phyloP scores from a whole-genome alignment of 2,797 vertebrate genomes.

The Acrossocheilus fasciatus region DNA sequence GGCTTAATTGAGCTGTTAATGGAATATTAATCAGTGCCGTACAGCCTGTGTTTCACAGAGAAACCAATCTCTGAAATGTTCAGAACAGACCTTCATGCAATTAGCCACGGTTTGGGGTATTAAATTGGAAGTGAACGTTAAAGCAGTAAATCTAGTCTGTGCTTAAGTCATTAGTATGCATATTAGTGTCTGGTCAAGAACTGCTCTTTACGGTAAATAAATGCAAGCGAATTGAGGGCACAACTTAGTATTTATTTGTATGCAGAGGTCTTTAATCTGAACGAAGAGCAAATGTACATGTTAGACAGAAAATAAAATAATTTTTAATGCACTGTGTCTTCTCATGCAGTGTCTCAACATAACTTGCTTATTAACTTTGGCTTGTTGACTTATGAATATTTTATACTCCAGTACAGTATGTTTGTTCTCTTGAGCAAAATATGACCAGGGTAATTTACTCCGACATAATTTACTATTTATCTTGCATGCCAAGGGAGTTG shows the following conservation, averaged over 20 bases:
- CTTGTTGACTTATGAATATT: slow-evolving; percentile 14
- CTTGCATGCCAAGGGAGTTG: background rate
- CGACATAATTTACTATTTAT: background rate
- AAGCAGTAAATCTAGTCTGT: background rate
- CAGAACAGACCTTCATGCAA: slow-evolving; percentile 22
- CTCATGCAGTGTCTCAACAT: background rate
- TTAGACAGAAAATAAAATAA: background rate
- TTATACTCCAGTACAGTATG: background rate
- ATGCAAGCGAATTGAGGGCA: background rate
- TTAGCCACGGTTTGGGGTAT: slow-evolving; percentile 28
- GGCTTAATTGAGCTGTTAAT: slow-evolving; percentile 44
- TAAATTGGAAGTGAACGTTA: slow-evolving; percentile 1
- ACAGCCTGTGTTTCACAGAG: slow-evolving; percentile 39
- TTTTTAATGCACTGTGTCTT: slow-evolving; percentile 7
- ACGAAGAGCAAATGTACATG: background rate
- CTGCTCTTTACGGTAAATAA: background rate
- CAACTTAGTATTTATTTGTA: background rate
- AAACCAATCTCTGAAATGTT: slow-evolving; percentile 27
- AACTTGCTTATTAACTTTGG: background rate
- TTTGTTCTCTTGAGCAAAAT: slow-evolving; percentile 3
- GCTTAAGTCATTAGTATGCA: background rate
- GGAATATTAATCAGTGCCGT: slow-evolving; percentile 48
- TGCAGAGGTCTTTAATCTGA: background rate
- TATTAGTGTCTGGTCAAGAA: slow-evolving; percentile 10
- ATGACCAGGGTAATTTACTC: slow-evolving; percentile 1